phyloP scores from a whole-genome alignment of 2,113 vertebrate species.

The Xyliphius kryptos region DNA sequence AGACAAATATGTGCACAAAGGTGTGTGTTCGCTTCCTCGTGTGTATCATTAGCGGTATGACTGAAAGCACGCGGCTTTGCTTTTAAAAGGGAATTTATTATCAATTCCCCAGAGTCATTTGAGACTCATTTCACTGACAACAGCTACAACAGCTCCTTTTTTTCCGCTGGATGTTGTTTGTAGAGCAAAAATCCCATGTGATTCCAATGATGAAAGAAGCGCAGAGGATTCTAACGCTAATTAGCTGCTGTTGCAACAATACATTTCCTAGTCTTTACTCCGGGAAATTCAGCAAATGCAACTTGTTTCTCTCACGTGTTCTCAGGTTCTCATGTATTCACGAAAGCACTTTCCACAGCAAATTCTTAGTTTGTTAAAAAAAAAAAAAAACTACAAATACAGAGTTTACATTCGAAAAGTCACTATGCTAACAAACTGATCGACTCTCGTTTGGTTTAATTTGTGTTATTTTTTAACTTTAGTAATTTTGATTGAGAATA shows the following conservation, averaged over 20 bases:
- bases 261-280: conserved; percentile 5
- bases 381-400: no score
- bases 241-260: conserved; percentile 20
- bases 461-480: no score
- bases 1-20: background rate
- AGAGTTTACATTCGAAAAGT: no score
- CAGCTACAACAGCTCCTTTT: background rate
- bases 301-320: background rate
- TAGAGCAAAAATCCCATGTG: conserved; percentile 23
- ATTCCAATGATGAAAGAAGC: conserved; percentile 10
- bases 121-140: conserved; percentile 10
- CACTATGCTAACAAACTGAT: no score
- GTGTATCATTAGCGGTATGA: conserved; percentile 1
- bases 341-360: no score
- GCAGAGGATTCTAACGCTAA: conserved; percentile 17
- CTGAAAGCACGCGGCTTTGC: conserved; percentile 1
- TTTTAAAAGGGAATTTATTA: conserved; percentile 6
- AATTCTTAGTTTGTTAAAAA: no score
- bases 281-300: background rate
- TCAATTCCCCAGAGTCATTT: conserved; percentile 8
- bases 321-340: background rate
- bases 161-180: conserved; percentile 13
- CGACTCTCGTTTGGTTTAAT: no score
- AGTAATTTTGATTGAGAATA: no score
- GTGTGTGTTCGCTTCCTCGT: conserved; percentile 8